A percentile compares a stretch with the other conserved stretches of the same genome.
Evolutionary conservation across 2,888 invertebrate species (phyloP).

Genomic region (Oligia strigilis): DNA sequence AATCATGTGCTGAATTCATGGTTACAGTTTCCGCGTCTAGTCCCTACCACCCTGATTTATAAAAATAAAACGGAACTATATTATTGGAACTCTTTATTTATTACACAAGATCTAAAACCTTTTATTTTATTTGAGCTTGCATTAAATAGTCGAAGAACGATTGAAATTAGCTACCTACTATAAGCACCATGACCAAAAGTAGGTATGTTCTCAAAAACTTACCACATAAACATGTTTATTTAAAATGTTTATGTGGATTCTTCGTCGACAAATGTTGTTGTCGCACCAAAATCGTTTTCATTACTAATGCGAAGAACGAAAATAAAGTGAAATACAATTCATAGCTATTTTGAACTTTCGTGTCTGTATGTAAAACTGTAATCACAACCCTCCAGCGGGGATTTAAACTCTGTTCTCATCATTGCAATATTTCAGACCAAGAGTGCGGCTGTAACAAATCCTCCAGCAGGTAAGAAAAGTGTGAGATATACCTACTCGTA

Average conservation of each 20-base stretch:
- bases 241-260: background rate
- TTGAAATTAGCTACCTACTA: background rate
- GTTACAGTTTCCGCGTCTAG: background rate
- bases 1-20: background rate
- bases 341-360: slow-evolving; percentile 14
- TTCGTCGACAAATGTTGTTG: background rate
- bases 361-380: slow-evolving; percentile 50
- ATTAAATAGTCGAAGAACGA: background rate
- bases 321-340: background rate
- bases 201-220: background rate
- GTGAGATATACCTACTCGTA: slow-evolving; percentile 48
- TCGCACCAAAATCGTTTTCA: background rate
- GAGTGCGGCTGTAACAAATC: slow-evolving; percentile 61
- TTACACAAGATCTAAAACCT: background rate
- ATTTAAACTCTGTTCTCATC: slow-evolving; percentile 54
- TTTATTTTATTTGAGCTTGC: background rate
- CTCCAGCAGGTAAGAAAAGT: slow-evolving; percentile 61
- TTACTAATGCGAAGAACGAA: background rate
- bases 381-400: slow-evolving; percentile 51
- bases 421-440: slow-evolving; percentile 61
- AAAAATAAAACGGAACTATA: background rate
- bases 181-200: background rate
- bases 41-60: background rate
- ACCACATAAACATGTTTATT: slow-evolving; percentile 1
- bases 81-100: background rate